phyloP scores from a whole-genome alignment of 2,113 vertebrate species.

The Leucopsar rothschildi region DNA sequence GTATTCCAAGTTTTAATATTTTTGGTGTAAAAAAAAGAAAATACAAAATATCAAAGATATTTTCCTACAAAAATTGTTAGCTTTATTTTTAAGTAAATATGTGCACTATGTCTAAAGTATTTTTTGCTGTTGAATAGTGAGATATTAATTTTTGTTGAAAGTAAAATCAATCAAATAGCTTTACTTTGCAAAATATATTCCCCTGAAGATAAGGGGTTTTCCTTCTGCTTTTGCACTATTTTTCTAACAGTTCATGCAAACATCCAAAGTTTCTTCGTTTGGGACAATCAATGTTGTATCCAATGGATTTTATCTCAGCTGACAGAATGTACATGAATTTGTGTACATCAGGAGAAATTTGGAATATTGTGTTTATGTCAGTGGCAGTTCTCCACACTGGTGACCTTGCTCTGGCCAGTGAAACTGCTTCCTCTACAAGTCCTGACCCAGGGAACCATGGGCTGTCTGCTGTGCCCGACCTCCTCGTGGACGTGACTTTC shows the following conservation, averaged over 20 bases:
- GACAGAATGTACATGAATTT: fast-evolving
- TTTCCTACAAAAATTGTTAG: not conserved
- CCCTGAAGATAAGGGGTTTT: not conserved
- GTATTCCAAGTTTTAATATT: not conserved
- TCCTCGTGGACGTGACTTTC: not conserved
- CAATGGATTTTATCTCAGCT: not conserved
- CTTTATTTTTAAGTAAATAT: not conserved
- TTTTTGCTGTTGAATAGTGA: not conserved
- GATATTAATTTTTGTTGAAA: not conserved
- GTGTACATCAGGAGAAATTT: not conserved
- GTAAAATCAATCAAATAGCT: not conserved
- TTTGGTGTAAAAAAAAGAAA: not conserved
- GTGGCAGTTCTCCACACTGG: not conserved
- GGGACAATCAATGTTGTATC: not conserved
- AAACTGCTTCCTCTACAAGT: not conserved
- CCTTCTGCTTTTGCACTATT: not conserved
- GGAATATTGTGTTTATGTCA: not conserved
- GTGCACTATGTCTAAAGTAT: not conserved
- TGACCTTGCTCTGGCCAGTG: not conserved
- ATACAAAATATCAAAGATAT: not conserved
- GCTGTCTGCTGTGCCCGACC: not conserved
- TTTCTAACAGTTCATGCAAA: fast-evolving
- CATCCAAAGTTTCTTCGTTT: not conserved
- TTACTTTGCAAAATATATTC: not conserved
- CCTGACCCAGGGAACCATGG: not conserved